phyloP scores from a whole-genome alignment of 2,888 invertebrate genomes.

The Yponomeuta evonymella region DNA sequence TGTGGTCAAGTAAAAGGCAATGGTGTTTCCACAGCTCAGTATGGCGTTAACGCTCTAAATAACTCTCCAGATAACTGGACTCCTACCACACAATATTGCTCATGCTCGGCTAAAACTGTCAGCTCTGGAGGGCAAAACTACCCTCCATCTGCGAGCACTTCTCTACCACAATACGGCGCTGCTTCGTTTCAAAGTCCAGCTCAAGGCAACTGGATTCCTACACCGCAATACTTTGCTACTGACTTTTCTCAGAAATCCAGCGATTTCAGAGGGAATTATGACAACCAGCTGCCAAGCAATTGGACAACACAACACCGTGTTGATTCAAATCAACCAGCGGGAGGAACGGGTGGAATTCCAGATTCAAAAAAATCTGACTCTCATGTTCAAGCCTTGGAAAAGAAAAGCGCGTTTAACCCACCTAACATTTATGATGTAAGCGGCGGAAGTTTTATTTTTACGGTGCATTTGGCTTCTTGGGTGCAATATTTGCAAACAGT shows the following conservation, averaged over 20 bases:
- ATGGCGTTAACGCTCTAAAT: too few species aligned
- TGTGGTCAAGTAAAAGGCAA: too few species aligned
- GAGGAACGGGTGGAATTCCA: not conserved
- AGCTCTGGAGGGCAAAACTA: not conserved
- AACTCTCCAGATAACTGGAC: not conserved
- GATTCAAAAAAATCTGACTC: too few species aligned
- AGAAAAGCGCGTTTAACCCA: too few species aligned
- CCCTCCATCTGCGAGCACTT: not conserved
- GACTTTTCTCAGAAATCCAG: not conserved
- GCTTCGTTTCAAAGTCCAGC: not conserved
- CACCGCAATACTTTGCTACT: not conserved
- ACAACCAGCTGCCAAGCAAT: not conserved
- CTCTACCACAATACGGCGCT: not conserved
- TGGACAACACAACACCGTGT: not conserved
- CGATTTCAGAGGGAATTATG: not conserved
- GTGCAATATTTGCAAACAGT: too few species aligned
- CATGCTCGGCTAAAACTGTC: not conserved
- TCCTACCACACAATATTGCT: not conserved
- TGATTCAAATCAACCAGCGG: not conserved
- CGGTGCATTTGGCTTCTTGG: too few species aligned
- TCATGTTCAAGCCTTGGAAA: too few species aligned
- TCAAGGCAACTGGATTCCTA: not conserved
- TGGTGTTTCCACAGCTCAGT: too few species aligned
- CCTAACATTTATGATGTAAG: too few species aligned
- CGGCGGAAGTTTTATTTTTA: too few species aligned